Base-by-base conservation (phyloP, 2,113 vertebrate species). In the Bubo bubo region DNA sequence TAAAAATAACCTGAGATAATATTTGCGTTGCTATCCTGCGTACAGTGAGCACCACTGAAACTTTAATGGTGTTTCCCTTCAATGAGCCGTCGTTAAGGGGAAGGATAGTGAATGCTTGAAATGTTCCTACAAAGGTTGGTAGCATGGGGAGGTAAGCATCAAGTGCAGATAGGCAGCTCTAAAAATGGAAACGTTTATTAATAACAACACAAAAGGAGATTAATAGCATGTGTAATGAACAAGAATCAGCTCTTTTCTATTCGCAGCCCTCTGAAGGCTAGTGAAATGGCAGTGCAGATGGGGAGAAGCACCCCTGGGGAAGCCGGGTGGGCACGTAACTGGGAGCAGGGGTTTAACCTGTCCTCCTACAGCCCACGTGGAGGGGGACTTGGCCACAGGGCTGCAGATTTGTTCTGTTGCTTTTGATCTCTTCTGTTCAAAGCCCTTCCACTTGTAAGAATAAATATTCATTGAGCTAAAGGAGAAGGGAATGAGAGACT, bases 391-490 rank as follows among this genome's bases (percentile, higher is more conserved):
- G 14, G 60, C 45, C 88, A 20, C 4, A 0, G 39, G 59, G 37
- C 60, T 67, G 77, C 6, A 0, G 27, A 18, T 73, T 86, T 70
- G 12, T 72, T 66, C 88, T 16, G 11, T 8, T 52, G 16, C 45
- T 94, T 73, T 70, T 71, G 53, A 84, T 63, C 76, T 74, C 59
- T 66, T 63, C 79, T 37, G 11, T 63, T 89, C n/a, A n/a, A 96
- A 91, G 32, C 41, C 60, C 47, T 84, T 93, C 52, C 8, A 7
- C 49, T 72, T 71, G 3, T 55, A 37, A 39, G 28, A 52, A 93
- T 87, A 84, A 96, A 96, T 87, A 96, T 87, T 84, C 60, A 75
- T 79, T n/a, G 43, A 22, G 32, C 55, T 80, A 59, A 89, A 74
- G 43, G 37, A 41, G 30, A 43, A 27, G n/a, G 41, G 32, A 89